phyloP scores from a whole-genome alignment of 2,888 invertebrate genomes.

The Eupithecia pulchellata region DNA sequence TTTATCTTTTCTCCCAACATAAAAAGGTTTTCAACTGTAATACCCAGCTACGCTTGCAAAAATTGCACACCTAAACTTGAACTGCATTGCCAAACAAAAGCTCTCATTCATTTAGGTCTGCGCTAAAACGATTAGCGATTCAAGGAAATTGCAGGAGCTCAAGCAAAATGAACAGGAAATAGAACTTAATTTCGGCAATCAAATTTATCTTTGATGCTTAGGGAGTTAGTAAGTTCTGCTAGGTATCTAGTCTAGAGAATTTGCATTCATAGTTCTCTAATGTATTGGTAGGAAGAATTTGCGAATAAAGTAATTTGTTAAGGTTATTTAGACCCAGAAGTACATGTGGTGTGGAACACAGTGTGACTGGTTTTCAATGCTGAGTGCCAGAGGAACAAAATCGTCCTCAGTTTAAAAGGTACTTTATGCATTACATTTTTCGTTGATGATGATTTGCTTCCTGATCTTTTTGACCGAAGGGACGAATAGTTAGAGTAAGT shows the following conservation, averaged over 20 bases:
- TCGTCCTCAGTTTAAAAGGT: neutral
- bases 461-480: neutral
- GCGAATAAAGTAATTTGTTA: neutral
- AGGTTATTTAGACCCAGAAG: neutral
- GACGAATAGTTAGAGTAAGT: too few relatives aligned
- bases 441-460: neutral
- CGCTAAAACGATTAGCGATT: slow-evolving; percentile 30
- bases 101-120: slow-evolving; percentile 21
- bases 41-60: neutral
- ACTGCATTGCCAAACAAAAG: slow-evolving; percentile 17
- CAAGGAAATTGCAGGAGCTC: slow-evolving; percentile 11
- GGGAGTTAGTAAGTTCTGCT: neutral
- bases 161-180: slow-evolving; percentile 17
- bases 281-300: neutral
- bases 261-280: neutral
- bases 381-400: neutral
- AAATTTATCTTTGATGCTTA: slow-evolving; percentile 35
- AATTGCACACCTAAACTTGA: neutral
- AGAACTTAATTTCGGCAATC: slow-evolving; percentile 26
- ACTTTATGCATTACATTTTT: too few relatives aligned
- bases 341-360: neutral
- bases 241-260: too few relatives aligned
- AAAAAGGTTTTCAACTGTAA: neutral
- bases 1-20: too few relatives aligned
- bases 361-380: too few relatives aligned